Percentiles rank a stretch among this genome's conserved stretches.
phyloP scores from a whole-genome alignment of 2,797 vertebrate genomes.

The Echiichthys vipera region DNA sequence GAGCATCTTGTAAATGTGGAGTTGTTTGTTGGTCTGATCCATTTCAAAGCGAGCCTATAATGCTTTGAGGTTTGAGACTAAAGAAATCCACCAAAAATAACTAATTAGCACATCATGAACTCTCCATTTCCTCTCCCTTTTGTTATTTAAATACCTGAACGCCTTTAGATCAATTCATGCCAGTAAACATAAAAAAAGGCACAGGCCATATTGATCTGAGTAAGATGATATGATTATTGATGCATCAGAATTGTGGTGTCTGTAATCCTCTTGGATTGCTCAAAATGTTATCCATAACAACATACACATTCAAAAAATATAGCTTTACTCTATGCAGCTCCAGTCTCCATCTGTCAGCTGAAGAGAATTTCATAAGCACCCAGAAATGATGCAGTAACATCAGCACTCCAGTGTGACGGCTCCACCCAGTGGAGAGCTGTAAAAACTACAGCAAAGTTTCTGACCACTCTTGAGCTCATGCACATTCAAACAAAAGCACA shows the following conservation, averaged over 20 bases:
- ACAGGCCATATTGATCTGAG: too few species aligned
- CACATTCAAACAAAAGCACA: too few species aligned
- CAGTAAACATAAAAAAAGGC: not conserved
- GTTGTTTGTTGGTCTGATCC: too few species aligned
- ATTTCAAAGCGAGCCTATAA: not conserved
- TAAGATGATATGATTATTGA: not conserved
- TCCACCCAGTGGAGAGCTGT: constrained; percentile 15
- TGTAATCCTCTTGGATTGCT: too few species aligned
- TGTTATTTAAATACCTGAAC: not conserved
- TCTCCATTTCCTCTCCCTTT: not conserved
- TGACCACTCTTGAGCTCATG: constrained; percentile 1
- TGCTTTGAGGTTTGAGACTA: not conserved
- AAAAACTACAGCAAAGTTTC: constrained; percentile 24
- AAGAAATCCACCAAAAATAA: not conserved
- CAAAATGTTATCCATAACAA: too few species aligned
- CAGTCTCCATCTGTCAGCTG: too few species aligned
- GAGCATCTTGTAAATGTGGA: not conserved
- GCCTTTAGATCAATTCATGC: not conserved
- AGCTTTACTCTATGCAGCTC: too few species aligned
- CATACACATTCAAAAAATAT: too few species aligned
- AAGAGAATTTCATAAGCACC: not conserved
- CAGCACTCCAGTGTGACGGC: not conserved
- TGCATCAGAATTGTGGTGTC: too few species aligned
- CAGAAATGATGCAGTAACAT: not conserved
- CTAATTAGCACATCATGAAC: not conserved